A percentile compares a stretch with the other conserved stretches of the same genome.
phyloP scores from a whole-genome alignment of 2,888 invertebrate species.

The Gastrophysa polygoni region DNA sequence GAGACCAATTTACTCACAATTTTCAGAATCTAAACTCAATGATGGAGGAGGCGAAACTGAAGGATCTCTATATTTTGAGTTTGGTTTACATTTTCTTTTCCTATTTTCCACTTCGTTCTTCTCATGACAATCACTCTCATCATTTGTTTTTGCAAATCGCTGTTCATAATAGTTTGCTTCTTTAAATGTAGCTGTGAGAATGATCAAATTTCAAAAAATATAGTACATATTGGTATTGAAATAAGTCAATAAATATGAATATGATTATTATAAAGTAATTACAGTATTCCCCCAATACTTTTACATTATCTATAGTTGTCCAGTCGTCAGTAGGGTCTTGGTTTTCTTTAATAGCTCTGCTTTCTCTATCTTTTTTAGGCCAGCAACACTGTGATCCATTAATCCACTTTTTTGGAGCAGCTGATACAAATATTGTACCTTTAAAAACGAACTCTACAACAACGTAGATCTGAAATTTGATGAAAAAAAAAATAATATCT shows the following conservation, averaged over 20 bases:
- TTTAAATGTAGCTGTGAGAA: background rate
- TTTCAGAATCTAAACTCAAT: conserved; percentile 5
- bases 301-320: conserved; percentile 4
- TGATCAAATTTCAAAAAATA: background rate
- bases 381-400: conserved; percentile 8
- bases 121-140: conserved; percentile 4
- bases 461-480: conserved; percentile 11
- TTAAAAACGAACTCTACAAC: conserved; percentile 9
- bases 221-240: no score
- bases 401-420: conserved; percentile 13
- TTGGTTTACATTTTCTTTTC: conserved; percentile 11
- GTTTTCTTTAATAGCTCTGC: conserved; percentile 10
- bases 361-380: conserved; percentile 11
- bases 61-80: conserved; percentile 5
- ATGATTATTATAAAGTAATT: background rate
- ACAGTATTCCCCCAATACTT: conserved; percentile 7
- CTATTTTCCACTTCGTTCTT: conserved; percentile 4
- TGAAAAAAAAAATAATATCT: conserved; percentile 4
- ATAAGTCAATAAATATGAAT: background rate
- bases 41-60: conserved; percentile 15
- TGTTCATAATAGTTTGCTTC: background rate
- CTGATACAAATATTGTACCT: conserved; percentile 11
- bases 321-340: conserved; percentile 4
- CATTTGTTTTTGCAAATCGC: background rate
- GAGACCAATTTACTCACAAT: background rate